phyloP scores from a whole-genome alignment of 2,888 invertebrate species.

The Eupsilia transversa region DNA sequence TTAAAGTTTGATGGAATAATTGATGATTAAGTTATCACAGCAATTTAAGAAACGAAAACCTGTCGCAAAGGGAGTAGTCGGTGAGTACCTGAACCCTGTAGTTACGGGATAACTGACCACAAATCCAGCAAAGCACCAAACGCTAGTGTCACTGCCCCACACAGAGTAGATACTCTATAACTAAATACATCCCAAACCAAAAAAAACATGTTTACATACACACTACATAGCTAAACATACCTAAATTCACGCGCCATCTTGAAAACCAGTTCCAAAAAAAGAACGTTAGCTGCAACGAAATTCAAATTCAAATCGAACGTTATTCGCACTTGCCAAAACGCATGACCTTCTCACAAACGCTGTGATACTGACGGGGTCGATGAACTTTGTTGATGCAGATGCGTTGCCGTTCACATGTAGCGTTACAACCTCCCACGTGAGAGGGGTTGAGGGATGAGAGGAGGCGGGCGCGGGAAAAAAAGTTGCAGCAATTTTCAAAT shows the following conservation, averaged over 20 bases:
- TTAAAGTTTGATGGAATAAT: background rate
- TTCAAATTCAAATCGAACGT: constrained; percentile 70
- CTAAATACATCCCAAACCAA: background rate
- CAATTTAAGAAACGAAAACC: background rate
- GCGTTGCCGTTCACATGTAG: constrained; percentile 88
- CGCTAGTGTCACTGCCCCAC: background rate
- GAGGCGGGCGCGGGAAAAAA: constrained; percentile 63
- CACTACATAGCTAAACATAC: constrained; percentile 22
- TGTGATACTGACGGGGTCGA: constrained; percentile 81
- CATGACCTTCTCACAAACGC: constrained; percentile 86
- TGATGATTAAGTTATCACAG: background rate
- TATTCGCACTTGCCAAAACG: constrained; percentile 84
- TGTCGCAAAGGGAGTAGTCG: background rate
- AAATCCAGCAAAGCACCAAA: background rate
- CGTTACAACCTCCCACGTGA: constrained; percentile 89
- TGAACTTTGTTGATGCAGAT: constrained; percentile 86
- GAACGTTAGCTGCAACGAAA: constrained; percentile 66
- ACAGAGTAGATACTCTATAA: background rate
- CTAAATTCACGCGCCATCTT: constrained; percentile 57
- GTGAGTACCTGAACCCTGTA: background rate
- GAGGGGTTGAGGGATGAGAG: constrained; percentile 63
- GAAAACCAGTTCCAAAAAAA: constrained; percentile 57
- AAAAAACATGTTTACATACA: constrained; percentile 9
- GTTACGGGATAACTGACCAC: background rate
- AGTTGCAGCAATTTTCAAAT: background rate